Conservation (phyloP, 2,888 invertebrate species). For the Drosophila prolongata region DNA sequence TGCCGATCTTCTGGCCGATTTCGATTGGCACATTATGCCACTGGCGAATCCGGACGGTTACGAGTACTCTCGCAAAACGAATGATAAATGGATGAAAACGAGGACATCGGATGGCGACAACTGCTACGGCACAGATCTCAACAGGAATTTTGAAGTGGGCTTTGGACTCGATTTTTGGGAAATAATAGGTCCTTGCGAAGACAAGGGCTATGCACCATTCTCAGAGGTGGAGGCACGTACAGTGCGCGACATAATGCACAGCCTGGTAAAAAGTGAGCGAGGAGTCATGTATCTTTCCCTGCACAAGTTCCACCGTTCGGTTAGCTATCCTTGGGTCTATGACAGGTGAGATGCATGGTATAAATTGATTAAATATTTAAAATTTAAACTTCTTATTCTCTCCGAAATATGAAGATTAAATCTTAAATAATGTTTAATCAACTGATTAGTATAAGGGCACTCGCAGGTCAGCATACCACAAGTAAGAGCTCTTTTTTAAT, state of each 20-base stretch:
- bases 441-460: too few species aligned
- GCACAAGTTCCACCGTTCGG: conserved; percentile 87
- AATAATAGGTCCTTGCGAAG: conserved; percentile 49
- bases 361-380: too few species aligned
- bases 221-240: conserved; percentile 70
- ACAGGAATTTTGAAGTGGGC: conserved; percentile 52
- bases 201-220: conserved; percentile 43
- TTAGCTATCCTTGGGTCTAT: too few species aligned
- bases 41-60: conserved; percentile 90
- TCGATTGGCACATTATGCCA: conserved; percentile 89
- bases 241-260: too few species aligned
- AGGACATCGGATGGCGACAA: conserved; percentile 36
- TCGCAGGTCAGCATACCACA: too few species aligned
- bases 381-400: too few species aligned
- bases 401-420: too few species aligned
- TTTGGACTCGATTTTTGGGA: conserved; percentile 38
- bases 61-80: conserved; percentile 85
- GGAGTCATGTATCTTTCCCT: conserved; percentile 88
- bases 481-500: too few species aligned
- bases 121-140: conserved; percentile 59
- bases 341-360: too few species aligned
- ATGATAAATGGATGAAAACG: conserved; percentile 47
- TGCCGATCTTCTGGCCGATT: conserved; percentile 85
- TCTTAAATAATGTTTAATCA: too few species aligned
- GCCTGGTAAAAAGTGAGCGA: too few species aligned